Conservation (phyloP, 1,140 invertebrate genomes). For the Choristoneura fumiferana region DNA sequence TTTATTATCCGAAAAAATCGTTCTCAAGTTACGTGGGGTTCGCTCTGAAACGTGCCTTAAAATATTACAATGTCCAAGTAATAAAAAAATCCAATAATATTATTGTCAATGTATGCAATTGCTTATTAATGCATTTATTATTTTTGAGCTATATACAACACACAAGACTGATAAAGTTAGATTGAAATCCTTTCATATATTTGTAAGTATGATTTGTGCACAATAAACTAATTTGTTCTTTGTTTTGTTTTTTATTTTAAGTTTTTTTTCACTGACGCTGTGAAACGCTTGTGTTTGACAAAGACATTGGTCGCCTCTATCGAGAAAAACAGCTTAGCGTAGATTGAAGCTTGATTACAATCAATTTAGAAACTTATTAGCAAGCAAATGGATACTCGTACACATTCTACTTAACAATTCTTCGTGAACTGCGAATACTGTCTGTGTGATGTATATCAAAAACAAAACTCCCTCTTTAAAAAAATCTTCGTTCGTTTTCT, state of each 20-base stretch:
- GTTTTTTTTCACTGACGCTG: constrained; percentile 30
- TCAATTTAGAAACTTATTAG: constrained; percentile 28
- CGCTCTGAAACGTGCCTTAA: background rate
- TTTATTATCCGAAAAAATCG: background rate
- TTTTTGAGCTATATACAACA: constrained; percentile 74
- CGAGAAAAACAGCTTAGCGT: background rate
- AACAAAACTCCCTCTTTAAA: constrained; percentile 19
- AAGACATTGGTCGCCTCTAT: background rate
- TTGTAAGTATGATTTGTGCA: constrained; percentile 73
- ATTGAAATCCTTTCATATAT: constrained; percentile 46
- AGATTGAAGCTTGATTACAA: background rate
- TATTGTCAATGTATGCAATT: constrained; percentile 36
- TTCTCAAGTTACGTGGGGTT: constrained; percentile 12
- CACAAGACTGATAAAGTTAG: constrained; percentile 74
- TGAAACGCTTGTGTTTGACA: constrained; percentile 12
- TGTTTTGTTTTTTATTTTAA: constrained; percentile 47
- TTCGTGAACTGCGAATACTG: constrained; percentile 22
- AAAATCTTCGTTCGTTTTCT: constrained; percentile 29
- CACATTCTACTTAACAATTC: constrained; percentile 21
- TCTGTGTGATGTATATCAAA: constrained; percentile 59
- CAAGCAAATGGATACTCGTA: constrained; percentile 53
- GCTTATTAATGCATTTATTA: constrained; percentile 71
- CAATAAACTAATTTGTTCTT: constrained; percentile 71
- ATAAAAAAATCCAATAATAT: constrained; percentile 31
- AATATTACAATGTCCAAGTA: constrained; percentile 27